Percentiles rank a stretch among this genome's conserved stretches.
Conservation (phyloP, 2,888 invertebrate genomes). For the Anodontia alba region DNA sequence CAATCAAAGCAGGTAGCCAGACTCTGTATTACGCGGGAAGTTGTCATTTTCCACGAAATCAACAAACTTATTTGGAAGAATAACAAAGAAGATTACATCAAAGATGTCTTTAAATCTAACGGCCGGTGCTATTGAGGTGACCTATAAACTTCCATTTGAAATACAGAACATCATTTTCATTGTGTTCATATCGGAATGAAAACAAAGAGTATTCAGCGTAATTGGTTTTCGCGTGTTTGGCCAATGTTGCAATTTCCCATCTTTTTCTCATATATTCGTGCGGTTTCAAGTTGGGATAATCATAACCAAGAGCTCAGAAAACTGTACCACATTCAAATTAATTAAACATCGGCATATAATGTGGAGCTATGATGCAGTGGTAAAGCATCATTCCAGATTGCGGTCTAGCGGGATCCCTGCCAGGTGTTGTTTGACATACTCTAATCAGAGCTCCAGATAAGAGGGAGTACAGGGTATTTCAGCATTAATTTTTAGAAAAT, state of each 20-base stretch:
- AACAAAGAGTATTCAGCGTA: background rate
- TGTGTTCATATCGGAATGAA: background rate
- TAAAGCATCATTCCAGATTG: no score
- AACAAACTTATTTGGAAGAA: background rate
- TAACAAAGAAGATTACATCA: no score
- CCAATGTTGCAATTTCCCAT: background rate
- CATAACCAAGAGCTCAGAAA: no score
- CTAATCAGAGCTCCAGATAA: no score
- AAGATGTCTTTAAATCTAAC: slow-evolving; percentile 63
- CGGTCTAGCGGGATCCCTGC: no score
- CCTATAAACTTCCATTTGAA: background rate
- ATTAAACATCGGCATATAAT: no score
- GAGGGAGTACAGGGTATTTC: no score
- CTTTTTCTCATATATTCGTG: background rate
- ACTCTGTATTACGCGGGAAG: background rate
- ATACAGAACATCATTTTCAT: background rate
- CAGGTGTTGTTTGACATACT: no score
- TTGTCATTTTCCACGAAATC: background rate
- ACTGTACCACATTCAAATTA: no score
- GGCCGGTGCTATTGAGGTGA: slow-evolving; percentile 71
- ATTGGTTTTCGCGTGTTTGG: background rate
- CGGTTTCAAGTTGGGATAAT: background rate
- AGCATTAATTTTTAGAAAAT: no score
- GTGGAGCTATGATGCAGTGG: no score
- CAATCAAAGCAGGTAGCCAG: no score